phyloP scores from a whole-genome alignment of 30 jellyfish, hydroid and myxozoan genomes.

The Cassiopea andromeda region DNA sequence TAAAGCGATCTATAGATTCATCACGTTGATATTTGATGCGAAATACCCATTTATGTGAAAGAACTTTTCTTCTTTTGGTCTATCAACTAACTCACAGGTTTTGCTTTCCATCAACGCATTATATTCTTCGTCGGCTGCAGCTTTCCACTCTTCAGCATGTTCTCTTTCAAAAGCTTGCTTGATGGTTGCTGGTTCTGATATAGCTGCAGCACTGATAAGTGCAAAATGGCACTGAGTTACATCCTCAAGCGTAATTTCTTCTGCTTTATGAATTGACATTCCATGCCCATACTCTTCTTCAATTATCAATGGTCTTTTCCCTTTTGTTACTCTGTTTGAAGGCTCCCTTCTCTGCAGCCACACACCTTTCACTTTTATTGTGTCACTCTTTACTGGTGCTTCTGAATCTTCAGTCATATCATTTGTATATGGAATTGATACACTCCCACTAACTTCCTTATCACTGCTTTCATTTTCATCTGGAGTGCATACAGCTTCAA shows the following conservation, averaged over 20 bases:
- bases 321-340: not conserved
- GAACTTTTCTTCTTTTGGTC: slow-evolving; percentile 34
- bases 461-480: not conserved
- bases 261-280: not conserved
- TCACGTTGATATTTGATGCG: slow-evolving; percentile 34
- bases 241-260: no score
- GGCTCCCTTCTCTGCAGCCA: not conserved
- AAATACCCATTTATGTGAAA: slow-evolving; percentile 62
- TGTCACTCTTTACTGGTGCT: not conserved
- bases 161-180: not conserved
- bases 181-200: not conserved
- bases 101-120: slow-evolving; percentile 10
- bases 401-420: not conserved
- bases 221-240: not conserved
- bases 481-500: not conserved
- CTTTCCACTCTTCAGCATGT: slow-evolving; percentile 35
- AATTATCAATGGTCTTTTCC: not conserved
- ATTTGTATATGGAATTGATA: not conserved
- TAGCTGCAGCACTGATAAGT: not conserved
- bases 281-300: not conserved
- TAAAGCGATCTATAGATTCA: slow-evolving; percentile 38
- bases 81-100: slow-evolving; percentile 44
- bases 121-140: slow-evolving; percentile 42
- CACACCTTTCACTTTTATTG: not conserved
- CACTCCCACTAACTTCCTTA: not conserved